These are phyloP conservation scores for Tenualosa thibaudeaui DNA, from an alignment of 2,797 vertebrate species.

Conservation along the genomic window DNA sequence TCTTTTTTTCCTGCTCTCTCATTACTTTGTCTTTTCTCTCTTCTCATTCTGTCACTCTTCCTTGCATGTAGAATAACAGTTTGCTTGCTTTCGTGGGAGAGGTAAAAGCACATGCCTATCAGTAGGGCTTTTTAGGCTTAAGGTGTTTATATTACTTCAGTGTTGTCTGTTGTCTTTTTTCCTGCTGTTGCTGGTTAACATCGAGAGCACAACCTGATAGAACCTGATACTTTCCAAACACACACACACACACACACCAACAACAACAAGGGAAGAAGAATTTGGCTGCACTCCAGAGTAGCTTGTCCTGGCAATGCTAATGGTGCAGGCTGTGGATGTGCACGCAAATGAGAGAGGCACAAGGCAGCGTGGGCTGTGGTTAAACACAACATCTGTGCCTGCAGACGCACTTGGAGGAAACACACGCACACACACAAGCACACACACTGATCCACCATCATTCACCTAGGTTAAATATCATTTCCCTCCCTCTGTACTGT, in stretches of 20 bases:
- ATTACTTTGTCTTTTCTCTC: background rate
- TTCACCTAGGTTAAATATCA: background rate
- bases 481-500: background rate
- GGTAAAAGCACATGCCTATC: background rate
- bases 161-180: background rate
- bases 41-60: background rate
- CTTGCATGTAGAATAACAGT: background rate
- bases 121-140: background rate
- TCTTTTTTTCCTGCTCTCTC: background rate
- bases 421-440: background rate
- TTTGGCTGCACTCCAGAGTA: background rate
- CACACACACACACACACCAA: background rate
- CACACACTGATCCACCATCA: background rate
- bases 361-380: background rate
- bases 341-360: background rate
- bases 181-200: background rate
- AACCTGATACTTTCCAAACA: background rate
- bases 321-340: background rate
- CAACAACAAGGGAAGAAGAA: background rate
- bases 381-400: slow-evolving; percentile 17
- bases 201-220: background rate
- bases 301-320: slow-evolving; percentile 23
- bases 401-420: background rate
- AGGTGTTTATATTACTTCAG: background rate
- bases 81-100: background rate